Base-by-base conservation (phyloP, 2,888 invertebrate genomes). In the Ferdinandea cuprea region DNA sequence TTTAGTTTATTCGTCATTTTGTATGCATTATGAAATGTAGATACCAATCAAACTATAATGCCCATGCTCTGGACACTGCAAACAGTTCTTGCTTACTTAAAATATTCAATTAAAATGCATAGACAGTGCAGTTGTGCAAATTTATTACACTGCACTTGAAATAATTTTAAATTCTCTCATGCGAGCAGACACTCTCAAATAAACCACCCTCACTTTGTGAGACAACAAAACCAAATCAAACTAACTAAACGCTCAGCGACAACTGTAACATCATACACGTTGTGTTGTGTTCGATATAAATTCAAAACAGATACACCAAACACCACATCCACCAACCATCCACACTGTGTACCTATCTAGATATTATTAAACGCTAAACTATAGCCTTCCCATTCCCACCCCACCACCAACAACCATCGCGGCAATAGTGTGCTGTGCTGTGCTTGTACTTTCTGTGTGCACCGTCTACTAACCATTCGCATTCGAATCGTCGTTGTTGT, bases 281-380 rank as follows among this genome's bases (percentile, higher is more conserved):
- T 81, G 76, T 81, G 80, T 81, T 81, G 46, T 81, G 80, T 81
- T 81, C 65, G 76, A 59, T 54, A 28, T 15, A 28, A 72, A 72
- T 32, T 13, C 0, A 21, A 58, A 72, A 66, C 52, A 52, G 28
- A n/a, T 15, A 30, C n/a, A 11, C n/a, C 28, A 28, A 13, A 40
- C 44, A 37, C 11, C n/a, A 25, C 13, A 52, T 42, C 50, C 48
- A 72, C 25, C 11, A 15, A 1, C 35, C 42, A 65, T 40, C 13
- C 52, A 30, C 28, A 13, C 1, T 13, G 8, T 35, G 42, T 28
- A 11, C 50, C 44, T 66, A 66, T 79, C 66, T 37, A 54, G 66
- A 73, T 77, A 58, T 50, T 44, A 78, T 50, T 44, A 78, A 56
- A 52, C 73, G 66, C 66, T 58, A 44, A 73, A 66, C 59, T 37